phyloP scores from a whole-genome alignment of 2,113 vertebrate genomes.

The Crotalus helleri region DNA sequence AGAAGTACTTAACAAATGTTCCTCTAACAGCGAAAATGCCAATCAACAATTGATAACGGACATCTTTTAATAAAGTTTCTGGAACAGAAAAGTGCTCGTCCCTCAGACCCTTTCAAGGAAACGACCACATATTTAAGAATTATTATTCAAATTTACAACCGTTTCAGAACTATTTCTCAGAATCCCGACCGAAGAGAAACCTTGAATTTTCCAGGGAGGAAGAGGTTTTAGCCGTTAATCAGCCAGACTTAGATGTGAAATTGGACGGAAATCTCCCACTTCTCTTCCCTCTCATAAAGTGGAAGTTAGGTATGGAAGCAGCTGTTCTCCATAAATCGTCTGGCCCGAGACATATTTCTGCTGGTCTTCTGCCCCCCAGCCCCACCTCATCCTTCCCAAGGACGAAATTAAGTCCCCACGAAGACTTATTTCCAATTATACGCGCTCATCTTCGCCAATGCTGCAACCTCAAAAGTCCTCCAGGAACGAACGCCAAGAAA shows the following conservation, averaged over 20 bases:
- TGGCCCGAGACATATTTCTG: neutral
- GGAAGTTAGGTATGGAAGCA: neutral
- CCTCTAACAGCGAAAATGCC: neutral
- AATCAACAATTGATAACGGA: neutral
- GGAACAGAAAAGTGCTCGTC: neutral
- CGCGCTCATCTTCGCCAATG: neutral
- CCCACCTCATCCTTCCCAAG: neutral
- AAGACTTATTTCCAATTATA: too few relatives aligned
- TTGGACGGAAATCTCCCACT: neutral
- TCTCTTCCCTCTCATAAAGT: neutral
- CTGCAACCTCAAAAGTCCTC: neutral
- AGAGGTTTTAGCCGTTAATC: neutral
- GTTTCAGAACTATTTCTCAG: neutral
- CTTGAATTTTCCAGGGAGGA: neutral
- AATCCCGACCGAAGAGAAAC: neutral
- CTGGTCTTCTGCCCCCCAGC: neutral
- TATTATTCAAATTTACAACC: neutral
- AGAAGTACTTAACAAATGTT: neutral
- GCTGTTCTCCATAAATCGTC: neutral
- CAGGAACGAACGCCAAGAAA: neutral
- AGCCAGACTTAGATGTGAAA: neutral
- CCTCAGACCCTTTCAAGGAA: neutral
- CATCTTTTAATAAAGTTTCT: neutral
- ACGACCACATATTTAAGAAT: neutral
- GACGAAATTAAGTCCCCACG: neutral